Evolutionary conservation across 1,140 invertebrate genomes (phyloP).

Genomic region (Drosophila ambigua): DNA sequence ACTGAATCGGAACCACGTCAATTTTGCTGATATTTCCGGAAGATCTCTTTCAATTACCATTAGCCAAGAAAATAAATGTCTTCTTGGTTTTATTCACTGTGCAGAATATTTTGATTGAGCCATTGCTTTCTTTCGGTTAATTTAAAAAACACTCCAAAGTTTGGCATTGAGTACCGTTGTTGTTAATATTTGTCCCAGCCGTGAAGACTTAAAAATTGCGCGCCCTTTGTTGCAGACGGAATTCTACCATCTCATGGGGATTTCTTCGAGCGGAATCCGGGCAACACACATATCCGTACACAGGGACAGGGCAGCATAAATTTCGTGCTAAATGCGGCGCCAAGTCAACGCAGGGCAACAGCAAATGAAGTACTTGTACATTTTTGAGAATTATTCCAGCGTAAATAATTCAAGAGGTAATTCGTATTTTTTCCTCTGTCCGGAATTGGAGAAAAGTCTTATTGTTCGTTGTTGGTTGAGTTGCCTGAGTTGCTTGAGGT

Average conservation of each 20-base stretch:
- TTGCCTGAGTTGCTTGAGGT: slow-evolving; percentile 32
- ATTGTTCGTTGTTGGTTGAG: slow-evolving; percentile 26
- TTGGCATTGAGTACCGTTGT: no score
- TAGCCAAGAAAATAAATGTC: no score
- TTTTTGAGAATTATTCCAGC: slow-evolving; percentile 61
- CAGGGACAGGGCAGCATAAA: not conserved
- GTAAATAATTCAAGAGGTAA: slow-evolving; percentile 66
- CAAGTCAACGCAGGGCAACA: slow-evolving; percentile 34
- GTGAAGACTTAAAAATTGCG: no score
- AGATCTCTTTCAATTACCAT: no score
- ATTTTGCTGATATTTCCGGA: no score
- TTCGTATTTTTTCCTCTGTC: slow-evolving; percentile 38
- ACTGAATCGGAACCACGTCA: no score
- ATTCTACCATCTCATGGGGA: slow-evolving; percentile 5
- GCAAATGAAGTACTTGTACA: slow-evolving; percentile 39
- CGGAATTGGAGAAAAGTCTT: slow-evolving; percentile 40
- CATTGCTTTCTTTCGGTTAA: no score
- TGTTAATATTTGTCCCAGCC: no score
- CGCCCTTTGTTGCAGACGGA: no score
- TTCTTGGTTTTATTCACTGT: no score
- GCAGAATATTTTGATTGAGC: no score
- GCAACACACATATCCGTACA: slow-evolving; percentile 11
- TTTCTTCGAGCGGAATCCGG: slow-evolving; percentile 16
- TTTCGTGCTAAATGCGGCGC: slow-evolving; percentile 30
- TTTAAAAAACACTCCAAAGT: not conserved